Evolutionary conservation across 2,888 invertebrate genomes (phyloP).

Genomic region (Phragmatobia fuliginosa): DNA sequence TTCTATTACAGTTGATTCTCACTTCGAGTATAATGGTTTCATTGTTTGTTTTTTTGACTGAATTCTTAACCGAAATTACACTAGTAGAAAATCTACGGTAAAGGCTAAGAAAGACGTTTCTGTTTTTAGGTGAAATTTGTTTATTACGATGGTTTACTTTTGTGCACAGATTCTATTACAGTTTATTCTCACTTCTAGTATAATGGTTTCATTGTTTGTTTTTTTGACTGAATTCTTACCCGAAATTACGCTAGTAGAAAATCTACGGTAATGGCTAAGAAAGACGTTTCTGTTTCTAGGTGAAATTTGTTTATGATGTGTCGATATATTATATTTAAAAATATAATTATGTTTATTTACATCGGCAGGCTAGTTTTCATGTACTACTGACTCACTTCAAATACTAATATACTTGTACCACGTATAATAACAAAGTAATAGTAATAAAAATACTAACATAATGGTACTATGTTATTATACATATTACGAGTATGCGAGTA

Average conservation of each 20-base stretch:
- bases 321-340: not conserved
- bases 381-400: no score
- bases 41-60: not conserved
- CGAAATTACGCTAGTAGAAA: not conserved
- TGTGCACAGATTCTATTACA: not conserved
- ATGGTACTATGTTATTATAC: no score
- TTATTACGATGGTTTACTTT: constrained; percentile 19
- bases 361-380: not conserved
- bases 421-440: no score
- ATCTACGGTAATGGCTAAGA: not conserved
- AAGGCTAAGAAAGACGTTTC: not conserved
- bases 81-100: not conserved
- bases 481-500: no score
- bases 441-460: no score
- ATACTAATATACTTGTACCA: no score
- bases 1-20: not conserved
- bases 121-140: no score
- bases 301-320: not conserved
- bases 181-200: not conserved
- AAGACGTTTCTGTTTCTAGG: not conserved
- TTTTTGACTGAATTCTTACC: not conserved
- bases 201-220: not conserved
- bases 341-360: not conserved
- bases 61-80: not conserved
- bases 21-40: not conserved